phyloP scores from a whole-genome alignment of 2,113 vertebrate species.

The Rhagologus leucostigma region DNA sequence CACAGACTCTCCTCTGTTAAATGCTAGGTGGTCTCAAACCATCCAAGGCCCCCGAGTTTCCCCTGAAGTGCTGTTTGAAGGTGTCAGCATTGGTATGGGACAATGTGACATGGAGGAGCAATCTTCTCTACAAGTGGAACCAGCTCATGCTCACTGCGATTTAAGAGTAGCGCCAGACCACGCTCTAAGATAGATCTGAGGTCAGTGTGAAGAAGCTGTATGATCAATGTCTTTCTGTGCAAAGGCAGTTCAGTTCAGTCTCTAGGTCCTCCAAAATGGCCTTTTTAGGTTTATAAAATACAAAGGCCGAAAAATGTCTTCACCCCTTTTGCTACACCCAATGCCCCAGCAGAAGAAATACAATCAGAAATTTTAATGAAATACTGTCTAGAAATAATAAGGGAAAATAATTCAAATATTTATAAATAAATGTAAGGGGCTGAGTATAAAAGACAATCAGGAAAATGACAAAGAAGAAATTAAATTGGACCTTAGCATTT shows the following conservation, averaged over 20 bases:
- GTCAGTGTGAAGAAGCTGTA: background rate
- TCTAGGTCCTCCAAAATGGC: background rate
- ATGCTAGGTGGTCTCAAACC: background rate
- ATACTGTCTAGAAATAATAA: background rate
- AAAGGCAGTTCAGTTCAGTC: background rate
- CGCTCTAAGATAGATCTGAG: background rate
- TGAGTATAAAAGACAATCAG: background rate
- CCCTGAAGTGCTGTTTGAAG: background rate
- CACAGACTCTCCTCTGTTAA: background rate
- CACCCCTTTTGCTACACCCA: background rate
- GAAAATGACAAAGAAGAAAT: background rate
- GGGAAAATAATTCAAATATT: background rate
- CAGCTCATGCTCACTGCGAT: background rate
- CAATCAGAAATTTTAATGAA: background rate
- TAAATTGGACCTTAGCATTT: background rate
- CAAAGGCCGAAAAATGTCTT: rapidly evolving
- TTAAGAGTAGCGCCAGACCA: background rate
- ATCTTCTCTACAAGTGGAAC: background rate
- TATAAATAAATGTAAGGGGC: background rate
- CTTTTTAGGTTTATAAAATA: background rate
- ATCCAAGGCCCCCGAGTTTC: background rate
- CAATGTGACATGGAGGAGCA: background rate
- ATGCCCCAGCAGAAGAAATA: background rate
- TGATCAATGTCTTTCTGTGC: background rate
- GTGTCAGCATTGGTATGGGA: rapidly evolving